A percentile compares a stretch with the other conserved stretches of the same genome.
phyloP scores from a whole-genome alignment of 2,797 vertebrate genomes.

The Characodon lateralis region DNA sequence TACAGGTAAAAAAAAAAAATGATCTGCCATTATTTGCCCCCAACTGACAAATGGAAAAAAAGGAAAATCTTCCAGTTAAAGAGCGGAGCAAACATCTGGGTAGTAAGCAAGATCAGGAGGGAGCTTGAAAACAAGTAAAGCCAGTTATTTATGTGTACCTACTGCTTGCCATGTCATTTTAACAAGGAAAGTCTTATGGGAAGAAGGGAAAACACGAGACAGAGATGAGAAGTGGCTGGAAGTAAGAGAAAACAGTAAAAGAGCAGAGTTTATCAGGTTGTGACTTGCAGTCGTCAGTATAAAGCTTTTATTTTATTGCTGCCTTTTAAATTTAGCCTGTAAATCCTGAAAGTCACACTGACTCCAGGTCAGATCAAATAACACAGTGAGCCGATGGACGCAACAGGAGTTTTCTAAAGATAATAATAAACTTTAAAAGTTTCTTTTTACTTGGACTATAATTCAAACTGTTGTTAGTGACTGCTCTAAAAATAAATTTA shows the following conservation, averaged over 20 bases:
- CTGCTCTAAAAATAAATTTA: not conserved
- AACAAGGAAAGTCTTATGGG: constrained; percentile 12
- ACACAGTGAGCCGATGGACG: constrained; percentile 62
- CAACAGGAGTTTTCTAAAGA: constrained; percentile 46
- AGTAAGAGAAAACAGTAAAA: constrained; percentile 5
- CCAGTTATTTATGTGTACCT: constrained; percentile 4
- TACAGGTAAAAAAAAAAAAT: not conserved
- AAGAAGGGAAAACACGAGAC: constrained; percentile 24
- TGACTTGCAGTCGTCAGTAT: constrained; percentile 53
- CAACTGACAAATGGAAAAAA: constrained; percentile 22
- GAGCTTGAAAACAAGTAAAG: constrained; percentile 21
- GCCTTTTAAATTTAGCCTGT: constrained; percentile 60
- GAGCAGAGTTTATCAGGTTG: constrained; percentile 8
- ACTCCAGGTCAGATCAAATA: constrained; percentile 71
- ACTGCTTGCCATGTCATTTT: constrained; percentile 11
- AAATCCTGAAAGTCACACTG: constrained; percentile 56
- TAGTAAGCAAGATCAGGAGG: not conserved
- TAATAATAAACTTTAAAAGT: constrained; percentile 13
- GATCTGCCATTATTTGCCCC: constrained; percentile 6
- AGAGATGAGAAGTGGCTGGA: constrained; percentile 14
- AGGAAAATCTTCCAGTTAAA: constrained; percentile 23
- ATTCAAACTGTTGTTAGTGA: not conserved
- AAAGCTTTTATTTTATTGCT: constrained; percentile 64
- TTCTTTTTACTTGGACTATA: not conserved
- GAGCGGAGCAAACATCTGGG: constrained; percentile 26